These are phyloP conservation scores for Cremastinae sp. DNA, from an alignment of 2,888 invertebrate genomes.

Conservation along the genomic window DNA sequence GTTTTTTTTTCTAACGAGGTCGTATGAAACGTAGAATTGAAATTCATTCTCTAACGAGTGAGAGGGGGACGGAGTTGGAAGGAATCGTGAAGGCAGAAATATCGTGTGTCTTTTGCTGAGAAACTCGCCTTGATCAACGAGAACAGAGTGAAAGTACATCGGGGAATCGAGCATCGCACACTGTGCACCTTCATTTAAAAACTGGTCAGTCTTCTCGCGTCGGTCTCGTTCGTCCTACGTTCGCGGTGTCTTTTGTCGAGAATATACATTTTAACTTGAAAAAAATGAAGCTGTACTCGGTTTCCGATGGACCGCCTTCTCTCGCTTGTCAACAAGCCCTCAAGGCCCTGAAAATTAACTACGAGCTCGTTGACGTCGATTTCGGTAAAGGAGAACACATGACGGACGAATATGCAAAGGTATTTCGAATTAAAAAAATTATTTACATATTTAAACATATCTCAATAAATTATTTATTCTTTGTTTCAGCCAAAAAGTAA, in stretches of 20 bases:
- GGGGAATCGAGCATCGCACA: neutral
- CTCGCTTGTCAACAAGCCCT: constrained; percentile 87
- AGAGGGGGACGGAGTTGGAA: neutral
- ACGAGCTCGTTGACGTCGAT: constrained; percentile 86
- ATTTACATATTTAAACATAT: neutral
- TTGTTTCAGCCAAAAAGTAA: too few species aligned
- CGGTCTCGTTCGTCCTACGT: neutral
- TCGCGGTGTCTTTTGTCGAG: neutral
- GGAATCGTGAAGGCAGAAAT: constrained; percentile 5
- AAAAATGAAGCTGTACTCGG: constrained; percentile 86
- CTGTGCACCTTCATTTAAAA: neutral
- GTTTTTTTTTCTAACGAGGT: too few species aligned
- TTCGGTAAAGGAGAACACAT: constrained; percentile 88
- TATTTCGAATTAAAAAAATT: too few species aligned
- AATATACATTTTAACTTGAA: too few species aligned
- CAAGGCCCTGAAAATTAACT: constrained; percentile 85
- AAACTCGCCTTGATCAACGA: constrained; percentile 14
- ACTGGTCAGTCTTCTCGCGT: constrained; percentile 28
- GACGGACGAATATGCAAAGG: constrained; percentile 86
- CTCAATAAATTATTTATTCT: too few species aligned
- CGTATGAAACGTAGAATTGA: too few species aligned
- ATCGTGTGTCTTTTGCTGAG: constrained; percentile 16
- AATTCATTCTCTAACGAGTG: neutral
- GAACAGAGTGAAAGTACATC: constrained; percentile 40
- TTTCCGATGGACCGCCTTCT: constrained; percentile 90